Base-by-base conservation (phyloP, 2,888 invertebrate genomes). In the Bombyx huttoni region DNA sequence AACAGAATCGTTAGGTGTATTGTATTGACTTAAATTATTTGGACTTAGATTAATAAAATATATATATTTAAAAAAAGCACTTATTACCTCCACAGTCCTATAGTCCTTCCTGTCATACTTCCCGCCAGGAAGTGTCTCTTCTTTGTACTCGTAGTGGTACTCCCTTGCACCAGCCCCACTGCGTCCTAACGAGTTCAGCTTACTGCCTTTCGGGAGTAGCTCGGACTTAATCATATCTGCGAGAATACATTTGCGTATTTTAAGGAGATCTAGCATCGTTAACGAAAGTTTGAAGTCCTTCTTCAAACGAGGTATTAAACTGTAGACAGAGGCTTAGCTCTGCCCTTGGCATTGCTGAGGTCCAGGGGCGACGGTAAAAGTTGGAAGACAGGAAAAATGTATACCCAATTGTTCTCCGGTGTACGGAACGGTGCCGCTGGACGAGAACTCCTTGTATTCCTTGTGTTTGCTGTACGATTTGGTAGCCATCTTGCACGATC, bases 101-200 rank as follows among this genome's bases (percentile, higher is more conserved):
- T 86, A 57, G 49, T 89, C 89, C 63, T 89, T 89, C 58, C 87
- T 72, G 60, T 89, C 88, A 58, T 89, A 89, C 59, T 86, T 88
- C 13, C 89, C 89, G 0, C 79, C 65, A 10, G 89, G 89, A 51
- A 78, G 82, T 51, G 79, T 85, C 66, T 89, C 88, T 58, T 89
- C 89, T 35, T 83, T 85, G 63, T 89, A 89, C 61, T 89, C 89
- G 58, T 89, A 89, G 64, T 88, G 88, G 73, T 87, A 89, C 67
- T 89, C 88, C 58, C 88, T 64, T 46, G 75, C 82, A 3, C 65
- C 67, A 1, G 60, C 58, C 2, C 73, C 75, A 40, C 70, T 67
- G 14, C 76, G 67, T 0, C 76, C 77, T 24, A 87, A 56, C 0
- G 85, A 80, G 63, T 85, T 81, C 63, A 89, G 69, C 70, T 89